phyloP scores from a whole-genome alignment of 2,113 vertebrate species.

The Chinchilla lanigera region DNA sequence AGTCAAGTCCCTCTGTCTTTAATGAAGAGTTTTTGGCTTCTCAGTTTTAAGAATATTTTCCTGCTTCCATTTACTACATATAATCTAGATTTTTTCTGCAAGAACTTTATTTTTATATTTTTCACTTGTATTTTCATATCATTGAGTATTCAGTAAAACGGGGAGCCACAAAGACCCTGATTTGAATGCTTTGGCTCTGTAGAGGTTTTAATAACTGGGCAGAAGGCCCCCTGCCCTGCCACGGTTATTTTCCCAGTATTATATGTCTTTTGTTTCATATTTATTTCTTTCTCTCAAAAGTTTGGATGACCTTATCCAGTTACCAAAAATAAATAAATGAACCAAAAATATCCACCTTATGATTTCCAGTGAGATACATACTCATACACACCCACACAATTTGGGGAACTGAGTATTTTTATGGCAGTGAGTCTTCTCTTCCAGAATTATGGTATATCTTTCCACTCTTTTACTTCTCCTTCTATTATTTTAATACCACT shows the following conservation, averaged over 20 bases:
- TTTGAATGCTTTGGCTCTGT: not conserved
- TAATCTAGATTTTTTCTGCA: not conserved
- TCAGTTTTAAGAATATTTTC: not conserved
- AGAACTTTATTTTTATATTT: not conserved
- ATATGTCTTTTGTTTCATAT: not conserved
- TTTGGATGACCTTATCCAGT: not conserved
- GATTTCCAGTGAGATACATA: not conserved
- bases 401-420: not conserved
- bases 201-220: not conserved
- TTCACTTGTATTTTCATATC: not conserved
- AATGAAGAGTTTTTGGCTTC: not conserved
- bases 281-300: constrained; percentile 13
- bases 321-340: not conserved
- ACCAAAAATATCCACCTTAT: not conserved
- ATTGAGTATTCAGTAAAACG: not conserved
- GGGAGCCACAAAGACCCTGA: not conserved
- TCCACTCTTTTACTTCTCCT: not conserved
- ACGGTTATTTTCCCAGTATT: constrained; percentile 24
- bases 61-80: not conserved
- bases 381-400: not conserved
- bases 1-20: not conserved
- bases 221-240: not conserved
- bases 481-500: constrained; percentile 7
- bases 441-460: not conserved
- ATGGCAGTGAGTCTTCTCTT: not conserved